phyloP scores from a whole-genome alignment of 1,140 invertebrate species.

The Mesaphorura yosii region DNA sequence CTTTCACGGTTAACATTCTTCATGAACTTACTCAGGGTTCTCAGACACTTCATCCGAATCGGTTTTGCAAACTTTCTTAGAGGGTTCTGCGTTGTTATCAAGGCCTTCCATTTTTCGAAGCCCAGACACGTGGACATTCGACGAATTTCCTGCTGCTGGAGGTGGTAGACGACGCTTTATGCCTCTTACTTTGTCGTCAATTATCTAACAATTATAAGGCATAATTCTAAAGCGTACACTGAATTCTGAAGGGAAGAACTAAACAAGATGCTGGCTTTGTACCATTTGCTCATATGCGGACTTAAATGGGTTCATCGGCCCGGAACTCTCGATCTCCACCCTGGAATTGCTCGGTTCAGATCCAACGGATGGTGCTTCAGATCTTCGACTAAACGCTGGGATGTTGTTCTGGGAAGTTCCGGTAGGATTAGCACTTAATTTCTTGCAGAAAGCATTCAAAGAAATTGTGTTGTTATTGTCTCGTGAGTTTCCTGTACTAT shows the following conservation, averaged over 20 bases:
- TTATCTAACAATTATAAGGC: constrained; percentile 5
- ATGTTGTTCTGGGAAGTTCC: too few relatives aligned
- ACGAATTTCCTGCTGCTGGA: not conserved
- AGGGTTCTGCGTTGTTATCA: not conserved
- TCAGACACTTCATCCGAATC: constrained; percentile 12
- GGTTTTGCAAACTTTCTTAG: too few relatives aligned
- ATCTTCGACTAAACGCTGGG: too few relatives aligned
- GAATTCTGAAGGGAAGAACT: too few relatives aligned
- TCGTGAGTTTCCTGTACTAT: too few relatives aligned
- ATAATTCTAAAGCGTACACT: constrained; percentile 3
- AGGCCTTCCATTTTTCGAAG: constrained; percentile 1
- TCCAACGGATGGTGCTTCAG: too few relatives aligned
- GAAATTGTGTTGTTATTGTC: too few relatives aligned
- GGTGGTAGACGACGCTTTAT: constrained; percentile 20
- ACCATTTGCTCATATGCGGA: constrained; percentile 15
- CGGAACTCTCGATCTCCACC: not conserved
- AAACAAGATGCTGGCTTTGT: not conserved
- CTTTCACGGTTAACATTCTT: not conserved
- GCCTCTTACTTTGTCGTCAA: constrained; percentile 23
- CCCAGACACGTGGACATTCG: constrained; percentile 9
- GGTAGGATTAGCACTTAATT: too few relatives aligned
- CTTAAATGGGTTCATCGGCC: not conserved
- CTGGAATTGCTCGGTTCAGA: too few relatives aligned
- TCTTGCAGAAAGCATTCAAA: too few relatives aligned
- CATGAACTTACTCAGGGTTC: constrained; percentile 26